A percentile compares a stretch with the other conserved stretches of the same genome.
phyloP scores from a whole-genome alignment of 1,140 invertebrate genomes.

The Philotrypesis tridentata region DNA sequence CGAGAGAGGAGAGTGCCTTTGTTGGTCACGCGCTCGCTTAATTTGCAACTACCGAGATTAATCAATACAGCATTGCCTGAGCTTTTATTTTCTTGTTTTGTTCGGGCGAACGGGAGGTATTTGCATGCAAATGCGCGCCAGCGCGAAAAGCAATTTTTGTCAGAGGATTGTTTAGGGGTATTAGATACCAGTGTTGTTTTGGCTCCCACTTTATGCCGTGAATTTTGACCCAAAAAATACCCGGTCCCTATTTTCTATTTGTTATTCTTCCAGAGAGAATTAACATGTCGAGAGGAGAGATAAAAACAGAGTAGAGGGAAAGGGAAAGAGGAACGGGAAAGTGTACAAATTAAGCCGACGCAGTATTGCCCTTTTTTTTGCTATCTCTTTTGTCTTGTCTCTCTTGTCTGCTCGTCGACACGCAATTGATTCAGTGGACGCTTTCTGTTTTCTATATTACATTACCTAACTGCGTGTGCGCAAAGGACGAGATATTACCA shows the following conservation, averaged over 20 bases:
- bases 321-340: neutral
- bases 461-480: neutral
- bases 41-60: no score
- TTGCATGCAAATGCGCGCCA: neutral
- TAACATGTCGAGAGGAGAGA: neutral
- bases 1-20: no score
- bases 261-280: neutral
- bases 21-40: no score
- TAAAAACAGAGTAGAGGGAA: neutral
- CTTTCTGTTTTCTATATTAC: constrained; percentile 30
- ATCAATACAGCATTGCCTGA: no score
- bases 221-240: neutral
- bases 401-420: neutral
- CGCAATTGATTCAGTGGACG: neutral
- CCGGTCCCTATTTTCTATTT: neutral
- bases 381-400: constrained; percentile 5
- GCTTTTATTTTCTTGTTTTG: no score
- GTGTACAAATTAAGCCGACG: constrained; percentile 37
- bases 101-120: no score
- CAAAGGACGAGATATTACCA: neutral
- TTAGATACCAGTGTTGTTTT: neutral
- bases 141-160: neutral
- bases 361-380: constrained; percentile 30
- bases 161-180: neutral
- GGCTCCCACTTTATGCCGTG: neutral